A percentile compares a stretch with the other conserved stretches of the same genome.
phyloP scores from a whole-genome alignment of 2,797 vertebrate species.

The Fringilla coelebs region DNA sequence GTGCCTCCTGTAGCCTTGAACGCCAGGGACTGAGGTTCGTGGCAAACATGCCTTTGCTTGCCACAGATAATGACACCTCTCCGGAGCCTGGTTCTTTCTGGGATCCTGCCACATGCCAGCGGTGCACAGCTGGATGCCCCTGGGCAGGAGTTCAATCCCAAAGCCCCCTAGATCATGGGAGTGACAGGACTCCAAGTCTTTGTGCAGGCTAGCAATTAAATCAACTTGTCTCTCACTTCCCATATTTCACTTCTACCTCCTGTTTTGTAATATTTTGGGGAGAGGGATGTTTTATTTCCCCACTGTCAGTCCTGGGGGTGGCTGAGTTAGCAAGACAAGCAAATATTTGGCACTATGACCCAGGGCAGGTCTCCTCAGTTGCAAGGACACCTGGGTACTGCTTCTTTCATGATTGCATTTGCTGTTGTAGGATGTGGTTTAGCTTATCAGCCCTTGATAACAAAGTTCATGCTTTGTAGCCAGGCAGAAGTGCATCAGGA shows the following conservation, averaged over 20 bases:
- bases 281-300: not conserved
- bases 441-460: conserved; percentile 27
- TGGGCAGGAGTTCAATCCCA: not conserved
- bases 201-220: not conserved
- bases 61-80: not conserved
- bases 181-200: not conserved
- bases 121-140: not conserved
- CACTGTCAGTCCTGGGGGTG: not conserved
- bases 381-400: not conserved
- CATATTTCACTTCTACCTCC: not conserved
- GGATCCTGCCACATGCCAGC: not conserved
- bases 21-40: rapidly evolving
- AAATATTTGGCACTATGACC: not conserved
- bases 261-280: not conserved
- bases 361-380: conserved; percentile 1
- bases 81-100: not conserved
- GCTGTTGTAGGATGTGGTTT: not conserved
- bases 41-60: not conserved
- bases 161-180: rapidly evolving
- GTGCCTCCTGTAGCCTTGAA: not conserved
- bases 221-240: not conserved
- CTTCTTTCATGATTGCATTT: not conserved
- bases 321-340: not conserved
- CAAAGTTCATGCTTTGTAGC: conserved; percentile 40
- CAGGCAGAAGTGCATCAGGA: not conserved